Evolutionary conservation across 1,140 invertebrate genomes (phyloP), one percentile per base, ranked within the genome.

Genomic region (Eueides isabella): DNA sequence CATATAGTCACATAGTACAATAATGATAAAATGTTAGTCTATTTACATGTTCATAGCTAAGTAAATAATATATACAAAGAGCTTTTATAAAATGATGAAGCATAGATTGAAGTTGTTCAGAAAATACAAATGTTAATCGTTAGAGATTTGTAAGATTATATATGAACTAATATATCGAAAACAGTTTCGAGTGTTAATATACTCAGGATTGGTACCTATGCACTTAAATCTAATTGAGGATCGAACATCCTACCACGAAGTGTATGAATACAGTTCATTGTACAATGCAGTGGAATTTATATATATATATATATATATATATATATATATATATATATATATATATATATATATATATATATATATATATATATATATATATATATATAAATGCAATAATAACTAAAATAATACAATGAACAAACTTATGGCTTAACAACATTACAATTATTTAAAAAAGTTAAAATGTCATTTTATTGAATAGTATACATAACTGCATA

Each of bases 1-100:
- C 86, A 92, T 87, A 84, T 76, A 82, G 77, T 85, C 78, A 82
- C 84, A 78, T 85, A 83, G 82, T 90, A 90, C 88, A 91, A 81
- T 85, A 84, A 85, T 71, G 55, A 71, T 67, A 67, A 61, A 74
- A 55, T 70, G 65, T 68, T 76, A 76, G 33, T 70, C 31, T 76
- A 76, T 76, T 72, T 76, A 76, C 74, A 76, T 64, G 38, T 63
- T 67, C 44, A 71, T 61, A 48, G 41, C 38, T 69, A 71, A 64
- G 30, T 71, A 28, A 67, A n/a, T 61, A 61, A 72, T 76, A 76
- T 72, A 72, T 76, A 76, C 74, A 72, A 71, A 11, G 70, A 76
- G 35, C 6, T 64, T 62, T 71, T 71, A 67, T 71, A 69, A 75
- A 61, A 75, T 62, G 70, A 71, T 71, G 38, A 76, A 76, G 74